Base-by-base conservation (phyloP, 2,888 invertebrate genomes). In the Heliconius ismenius region DNA sequence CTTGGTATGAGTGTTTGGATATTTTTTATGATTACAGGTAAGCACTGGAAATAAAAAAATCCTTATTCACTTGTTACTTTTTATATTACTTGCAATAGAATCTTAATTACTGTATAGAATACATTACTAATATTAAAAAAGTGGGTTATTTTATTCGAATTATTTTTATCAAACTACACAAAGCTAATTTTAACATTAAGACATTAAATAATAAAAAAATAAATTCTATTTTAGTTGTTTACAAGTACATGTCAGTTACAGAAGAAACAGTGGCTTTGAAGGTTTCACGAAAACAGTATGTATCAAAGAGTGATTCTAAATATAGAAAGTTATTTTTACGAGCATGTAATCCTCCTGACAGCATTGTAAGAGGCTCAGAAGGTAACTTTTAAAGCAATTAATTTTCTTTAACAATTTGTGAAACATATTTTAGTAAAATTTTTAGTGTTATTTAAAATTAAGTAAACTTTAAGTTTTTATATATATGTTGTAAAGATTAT, bases 1-100 rank as follows among this genome's bases (percentile, higher is more conserved):
- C 92, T 97, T 83, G 95, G 97, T 77, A 95, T 97, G 92, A 97
- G 96, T 89, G 88, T 97, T 81, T 97, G 97, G 97, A 97, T 76
- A 26, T 76, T 76, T 76, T 76, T 76, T 73, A 60, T 76, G 24
- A 76, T 76, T 24, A 76, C 76, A 43, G 76, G 76, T 76, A 60
- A 75, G 43, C n/a, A 24, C 26, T 21, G 15, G 18, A 49, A 15
- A 26, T 69, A 28, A 36, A 21, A 26, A 28, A 15, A 28, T 43
- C 21, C 21, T n/a, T 32, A n/a, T 58, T 58, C 0, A 24, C 7
- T 32, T 67, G 1, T 15, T 18, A 7, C 13, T 24, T n/a, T 54
- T 54, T 32, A 24, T 32, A 32, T n/a, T 70, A 11, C 13, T 28
- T 32, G 54, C 21, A 32, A n/a, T 65, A 13, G 13, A 24, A 7